Conservation (phyloP, 2,113 vertebrate species). For the Shinisaurus crocodilurus region DNA sequence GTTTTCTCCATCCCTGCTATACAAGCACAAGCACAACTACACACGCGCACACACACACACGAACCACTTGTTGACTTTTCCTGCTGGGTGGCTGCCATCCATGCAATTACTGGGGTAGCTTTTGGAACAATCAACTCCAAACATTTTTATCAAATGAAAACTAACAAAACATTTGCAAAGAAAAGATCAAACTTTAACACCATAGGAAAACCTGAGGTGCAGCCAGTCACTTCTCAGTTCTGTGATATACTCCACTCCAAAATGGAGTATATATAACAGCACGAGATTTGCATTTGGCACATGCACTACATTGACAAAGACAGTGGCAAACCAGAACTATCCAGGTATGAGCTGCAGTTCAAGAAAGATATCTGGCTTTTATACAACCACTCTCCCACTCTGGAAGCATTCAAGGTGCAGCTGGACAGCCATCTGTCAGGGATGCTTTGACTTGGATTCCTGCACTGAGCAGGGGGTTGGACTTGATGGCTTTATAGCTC, state of each 20-base stretch:
- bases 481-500: too few species aligned
- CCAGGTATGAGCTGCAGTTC: neutral
- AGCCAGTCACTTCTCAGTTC: neutral
- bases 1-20: neutral
- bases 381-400: too few species aligned
- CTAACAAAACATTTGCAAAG: neutral
- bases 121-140: neutral
- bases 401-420: too few species aligned
- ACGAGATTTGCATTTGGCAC: neutral
- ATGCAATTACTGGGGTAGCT: neutral
- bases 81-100: neutral
- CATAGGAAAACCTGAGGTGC: neutral
- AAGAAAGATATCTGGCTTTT: neutral
- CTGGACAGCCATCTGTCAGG: too few species aligned
- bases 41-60: neutral
- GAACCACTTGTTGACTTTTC: neutral
- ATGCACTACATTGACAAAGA: neutral
- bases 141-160: neutral
- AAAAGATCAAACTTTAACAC: neutral
- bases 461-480: too few species aligned
- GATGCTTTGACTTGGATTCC: too few species aligned
- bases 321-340: neutral
- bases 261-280: neutral
- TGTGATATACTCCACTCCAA: neutral
- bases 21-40: neutral